phyloP scores from a whole-genome alignment of 2,113 vertebrate species.

The Vidua macroura region DNA sequence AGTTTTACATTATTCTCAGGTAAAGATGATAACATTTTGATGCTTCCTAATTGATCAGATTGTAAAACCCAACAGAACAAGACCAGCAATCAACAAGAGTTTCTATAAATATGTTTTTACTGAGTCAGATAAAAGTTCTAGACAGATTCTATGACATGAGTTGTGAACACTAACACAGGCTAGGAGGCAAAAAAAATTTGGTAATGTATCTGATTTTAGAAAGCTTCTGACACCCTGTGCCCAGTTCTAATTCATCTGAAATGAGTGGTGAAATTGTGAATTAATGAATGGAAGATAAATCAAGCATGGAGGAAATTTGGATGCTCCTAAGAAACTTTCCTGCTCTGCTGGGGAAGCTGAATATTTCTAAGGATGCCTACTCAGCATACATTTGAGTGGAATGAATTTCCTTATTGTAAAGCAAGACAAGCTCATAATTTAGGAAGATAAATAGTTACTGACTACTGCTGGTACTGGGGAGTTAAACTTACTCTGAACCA shows the following conservation, averaged over 20 bases:
- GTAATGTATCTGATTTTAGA: background rate
- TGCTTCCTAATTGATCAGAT: background rate
- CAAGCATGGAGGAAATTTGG: background rate
- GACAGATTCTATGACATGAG: background rate
- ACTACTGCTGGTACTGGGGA: background rate
- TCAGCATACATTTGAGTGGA: background rate
- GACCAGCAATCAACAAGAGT: background rate
- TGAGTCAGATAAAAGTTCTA: background rate
- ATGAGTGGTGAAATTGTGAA: constrained; percentile 7
- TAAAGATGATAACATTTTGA: background rate
- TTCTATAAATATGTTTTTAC: background rate
- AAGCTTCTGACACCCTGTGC: background rate
- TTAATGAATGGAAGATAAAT: constrained; percentile 22
- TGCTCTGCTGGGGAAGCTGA: background rate
- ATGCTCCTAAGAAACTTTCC: background rate
- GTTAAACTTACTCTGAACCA: constrained; percentile 11
- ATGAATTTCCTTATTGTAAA: constrained; percentile 19
- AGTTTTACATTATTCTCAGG: background rate
- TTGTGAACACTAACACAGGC: background rate
- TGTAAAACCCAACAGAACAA: background rate
- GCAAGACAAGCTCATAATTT: constrained; percentile 1
- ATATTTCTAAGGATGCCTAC: background rate
- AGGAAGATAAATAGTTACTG: background rate
- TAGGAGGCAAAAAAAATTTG: background rate
- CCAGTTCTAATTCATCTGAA: background rate